Evolutionary conservation across 2,113 vertebrate genomes (phyloP), one percentile per base, ranked within the genome.

Genomic region (Apodemus sylvaticus): DNA sequence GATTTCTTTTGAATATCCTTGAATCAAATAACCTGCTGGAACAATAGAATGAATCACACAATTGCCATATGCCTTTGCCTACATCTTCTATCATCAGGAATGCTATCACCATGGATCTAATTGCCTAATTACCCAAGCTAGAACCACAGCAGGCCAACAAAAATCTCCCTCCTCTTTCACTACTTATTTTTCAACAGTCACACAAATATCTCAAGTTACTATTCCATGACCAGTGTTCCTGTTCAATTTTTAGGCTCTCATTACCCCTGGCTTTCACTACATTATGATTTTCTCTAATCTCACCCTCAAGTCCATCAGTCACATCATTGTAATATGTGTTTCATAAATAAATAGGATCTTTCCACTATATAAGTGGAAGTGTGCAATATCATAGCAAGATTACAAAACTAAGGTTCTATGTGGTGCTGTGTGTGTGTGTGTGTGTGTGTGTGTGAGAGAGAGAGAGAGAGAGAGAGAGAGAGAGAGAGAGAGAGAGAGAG

Each of bases 61-160:
- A 78, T 62, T 87, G 51, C 94, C 51, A 91, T 58, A 19, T 93
- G 45, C 14, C 31, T 86, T 55, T 62, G 51, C 26, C 22, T 90
- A 2, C 79, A 66, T 82, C 48, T 51, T 19, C 24, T 73, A 62
- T 89, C 24, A 86, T 31, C 20, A 34, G 45, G 42, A 90, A 81
- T 86, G n/a, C 71, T 11, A 86, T 42, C 76, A 90, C 51, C 5
- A 29, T 95, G 60, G 60, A 85, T 22, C 45, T 96, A 55, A 87
- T 51, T 88, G 48, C 24, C 77, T 96, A 86, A 76, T 79, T 88
- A 79, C 60, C 53, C 74, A 83, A 78, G 31, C 26, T 42, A 71
- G 36, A 95, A 91, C 87, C 73, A 86, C 0, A 34, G 36, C 48
- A 93, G 42, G 90, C n/a, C 10, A 86, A 94, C 29, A 90, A 91